Evolutionary conservation across 2,797 vertebrate species (phyloP).

Genomic region (Phataginus tetradactyla): DNA sequence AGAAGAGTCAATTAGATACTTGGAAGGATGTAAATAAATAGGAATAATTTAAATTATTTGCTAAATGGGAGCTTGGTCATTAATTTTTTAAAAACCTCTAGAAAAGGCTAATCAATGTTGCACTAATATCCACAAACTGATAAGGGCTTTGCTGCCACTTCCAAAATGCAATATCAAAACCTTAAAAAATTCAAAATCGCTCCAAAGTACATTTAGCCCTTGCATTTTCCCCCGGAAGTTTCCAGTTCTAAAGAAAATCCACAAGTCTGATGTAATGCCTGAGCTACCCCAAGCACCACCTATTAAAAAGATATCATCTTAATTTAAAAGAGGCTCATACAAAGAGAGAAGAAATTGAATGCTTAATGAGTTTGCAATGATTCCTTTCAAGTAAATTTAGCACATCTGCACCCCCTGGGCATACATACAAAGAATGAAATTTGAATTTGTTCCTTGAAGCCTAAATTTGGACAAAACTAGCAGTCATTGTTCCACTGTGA

Average conservation of each 20-base stretch:
- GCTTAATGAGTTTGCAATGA: constrained; percentile 27
- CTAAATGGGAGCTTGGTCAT: background rate
- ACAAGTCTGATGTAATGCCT: background rate
- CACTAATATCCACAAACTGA: background rate
- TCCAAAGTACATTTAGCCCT: background rate
- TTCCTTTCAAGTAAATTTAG: constrained; percentile 17
- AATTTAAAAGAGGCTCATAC: background rate
- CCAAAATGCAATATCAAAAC: background rate
- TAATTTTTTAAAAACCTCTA: background rate
- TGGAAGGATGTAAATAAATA: background rate
- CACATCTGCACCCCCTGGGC: background rate
- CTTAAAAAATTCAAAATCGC: background rate
- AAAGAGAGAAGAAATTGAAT: constrained; percentile 44
- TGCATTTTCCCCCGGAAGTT: background rate
- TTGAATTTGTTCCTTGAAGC: background rate
- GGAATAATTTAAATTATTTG: background rate
- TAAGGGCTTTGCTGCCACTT: background rate
- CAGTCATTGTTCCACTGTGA: background rate
- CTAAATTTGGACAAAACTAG: background rate
- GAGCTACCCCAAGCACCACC: background rate
- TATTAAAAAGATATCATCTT: constrained; percentile 53
- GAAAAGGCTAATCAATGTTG: background rate
- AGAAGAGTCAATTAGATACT: background rate
- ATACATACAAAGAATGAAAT: background rate
- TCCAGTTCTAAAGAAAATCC: background rate